Evolutionary conservation across 2,113 vertebrate species (phyloP), one percentile per base, ranked within the genome.

Genomic region (Cheirogaleus medius): DNA sequence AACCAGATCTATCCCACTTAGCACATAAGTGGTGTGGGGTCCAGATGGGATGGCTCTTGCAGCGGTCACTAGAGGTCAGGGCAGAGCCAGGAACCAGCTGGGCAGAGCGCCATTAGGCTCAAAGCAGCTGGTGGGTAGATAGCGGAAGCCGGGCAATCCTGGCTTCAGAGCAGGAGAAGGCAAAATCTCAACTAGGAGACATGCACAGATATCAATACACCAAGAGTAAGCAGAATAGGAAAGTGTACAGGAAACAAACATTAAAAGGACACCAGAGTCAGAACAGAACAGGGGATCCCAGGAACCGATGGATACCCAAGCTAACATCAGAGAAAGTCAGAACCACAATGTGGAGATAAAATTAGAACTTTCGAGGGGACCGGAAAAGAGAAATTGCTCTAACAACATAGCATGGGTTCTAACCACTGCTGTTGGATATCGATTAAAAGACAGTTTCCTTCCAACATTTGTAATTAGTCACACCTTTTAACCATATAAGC

Each of bases 391-490:
- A 7, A 54, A 21, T 63, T 63, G 32, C 8, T 87, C 29, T 32
- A 56, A 32, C n/a, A 58, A 3, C 18, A 34, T 47, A 39, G 32
- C n/a, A n/a, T 54, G 81, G 10, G 13, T 68, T 94, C 74, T 71
- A 44, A 74, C 17, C 44, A 58, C 54, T 34, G 39, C 20, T 81
- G 15, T 60, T 87, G 58, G 29, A 60, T 83, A 27, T 68, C 44
- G 83, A n/a, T 92, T 80, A 52, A 80, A 89, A 78, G 39, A 58
- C 29, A 23, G n/a, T 95, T 92, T 85, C 42, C 80, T 85, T 88
- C 66, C 42, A 81, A 66, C 23, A 32, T 83, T 83, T 73, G 27
- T 20, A 80, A 18, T 74, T 78, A 49, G 14, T 66, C 52, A 39
- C 42, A 68, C 13, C 21, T 58, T 49, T 76, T 32, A 29, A 56